Base-by-base conservation (phyloP, 35 echinoderm and acorn worm species). In the Lytechinus pictus region DNA sequence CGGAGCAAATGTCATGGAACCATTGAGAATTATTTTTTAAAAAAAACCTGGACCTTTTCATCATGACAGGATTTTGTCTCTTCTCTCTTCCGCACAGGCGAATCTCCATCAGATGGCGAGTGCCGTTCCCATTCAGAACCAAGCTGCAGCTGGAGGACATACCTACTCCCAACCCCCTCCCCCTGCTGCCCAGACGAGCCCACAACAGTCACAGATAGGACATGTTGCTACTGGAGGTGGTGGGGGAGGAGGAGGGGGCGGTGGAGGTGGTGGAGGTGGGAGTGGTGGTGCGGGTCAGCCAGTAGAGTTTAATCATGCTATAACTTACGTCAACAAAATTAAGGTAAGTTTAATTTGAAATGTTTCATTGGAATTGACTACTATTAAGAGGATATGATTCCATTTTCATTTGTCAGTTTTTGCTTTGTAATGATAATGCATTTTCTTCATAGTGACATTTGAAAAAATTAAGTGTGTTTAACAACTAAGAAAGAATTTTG, bases 291-390 rank as follows among this genome's bases (percentile, higher is more conserved):
- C 97, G 24, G 95, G 96, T 61, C 98, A 99, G 61, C 98, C 98
- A 9, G 98, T 99, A 54, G 98, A 99, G 88, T 99, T 99, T 94
- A 99, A 99, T 89, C 98, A 99, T 96, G 98, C 98, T 28, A 99
- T 99, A 86, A 99, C 97, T 61, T 99, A 99, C 61, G 98, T 99
- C 87, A 99, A 99, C 86, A 99, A 99, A 94, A 99, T 99, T 79
- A 99, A 99, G 96, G 98, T 98, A 96, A 54, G 54, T 24, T 4
- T n/a, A 79, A 79, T 79, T n/a, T 3, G 89, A n/a, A 58, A 58
- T 58, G 5, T 58, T 11, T 58, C 13, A 13, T 58, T 58, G 9
- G 2, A 0, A 58, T 58, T 58, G 33, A 44, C 33, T 44, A 2
- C n/a, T n/a, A n/a, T n/a, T 44, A 44, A 44, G 2, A 1, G 33